Evolutionary conservation across 2,888 invertebrate genomes (phyloP), one percentile per base, ranked within the genome.

Genomic region (Molorchus minor): DNA sequence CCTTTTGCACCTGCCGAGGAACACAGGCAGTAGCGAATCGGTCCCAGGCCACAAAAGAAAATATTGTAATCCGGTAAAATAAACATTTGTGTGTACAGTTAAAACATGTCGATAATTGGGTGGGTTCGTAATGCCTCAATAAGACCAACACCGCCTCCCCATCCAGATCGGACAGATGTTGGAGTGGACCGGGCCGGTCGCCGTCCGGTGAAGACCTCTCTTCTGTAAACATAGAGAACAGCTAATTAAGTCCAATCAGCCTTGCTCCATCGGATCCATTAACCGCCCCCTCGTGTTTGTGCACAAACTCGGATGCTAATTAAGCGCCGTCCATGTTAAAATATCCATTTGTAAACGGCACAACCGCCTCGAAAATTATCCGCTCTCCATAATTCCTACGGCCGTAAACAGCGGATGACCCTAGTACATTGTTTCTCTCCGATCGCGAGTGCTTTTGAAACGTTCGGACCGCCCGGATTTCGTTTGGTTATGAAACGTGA

Each of bases 171-270:
- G 54, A 57, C 56, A 59, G 58, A 38, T 38, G 45, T 52, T 45
- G 38, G 33, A 47, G 53, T 46, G 58, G 43, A 36, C 33, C 12
- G 47, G 56, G 57, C 58, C 56, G 52, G n/a, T 64, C 51, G 58
- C 35, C 56, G 62, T 57, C 61, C 60, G 55, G 47, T 61, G 55
- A 65, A 69, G 65, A 64, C 67, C 63, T 70, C n/a, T n/a, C 69
- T 68, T 72, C 62, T 73, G 76, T 75, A 77, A 77, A 80, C 77
- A 77, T 69, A 71, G 75, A 77, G 78, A 81, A 77, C 82, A 83
- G 81, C 83, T 84, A 85, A 86, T 85, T 84, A 84, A 82, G 82
- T 82, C 80, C 83, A 84, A 84, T 85, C 84, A 84, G 82, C 78
- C 79, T 77, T 79, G 82, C 80, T 79, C 82, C 80, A 81, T 82